Percentiles rank a stretch among this genome's conserved stretches.
Evolutionary conservation across 2,113 vertebrate species (phyloP).

Genomic region (Egretta garzetta): DNA sequence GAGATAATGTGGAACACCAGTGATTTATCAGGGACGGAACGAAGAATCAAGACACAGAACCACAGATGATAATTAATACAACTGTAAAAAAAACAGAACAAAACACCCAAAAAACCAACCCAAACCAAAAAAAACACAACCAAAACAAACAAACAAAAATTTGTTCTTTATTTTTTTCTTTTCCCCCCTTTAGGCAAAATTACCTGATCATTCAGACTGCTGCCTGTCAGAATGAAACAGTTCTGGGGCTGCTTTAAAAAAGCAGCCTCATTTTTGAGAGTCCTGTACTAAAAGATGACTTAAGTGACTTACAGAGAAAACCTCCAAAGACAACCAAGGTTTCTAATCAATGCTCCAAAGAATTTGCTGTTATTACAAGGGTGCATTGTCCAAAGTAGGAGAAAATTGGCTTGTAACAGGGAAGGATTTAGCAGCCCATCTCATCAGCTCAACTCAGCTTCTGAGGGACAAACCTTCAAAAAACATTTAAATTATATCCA

Average conservation of each 20-base stretch:
- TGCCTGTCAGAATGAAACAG: neutral
- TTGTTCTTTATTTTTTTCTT: neutral
- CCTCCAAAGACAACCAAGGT: neutral
- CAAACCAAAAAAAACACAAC: too few species aligned
- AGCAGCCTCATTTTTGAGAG: neutral
- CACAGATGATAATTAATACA: neutral
- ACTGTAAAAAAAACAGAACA: neutral
- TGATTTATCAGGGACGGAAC: conserved; percentile 36
- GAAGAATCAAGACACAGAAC: conserved; percentile 24
- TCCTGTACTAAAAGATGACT: neutral
- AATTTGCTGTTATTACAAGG: neutral
- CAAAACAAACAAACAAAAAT: neutral
- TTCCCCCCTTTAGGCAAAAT: neutral
- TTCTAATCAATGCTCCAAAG: conserved; percentile 45
- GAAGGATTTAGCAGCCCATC: conserved; percentile 20
- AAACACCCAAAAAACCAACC: too few species aligned
- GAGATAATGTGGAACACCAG: conserved; percentile 58
- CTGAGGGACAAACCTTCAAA: neutral
- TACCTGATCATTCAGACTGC: neutral
- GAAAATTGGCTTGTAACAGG: neutral
- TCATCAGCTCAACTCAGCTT: neutral
- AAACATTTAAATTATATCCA: neutral
- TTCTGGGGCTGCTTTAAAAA: neutral
- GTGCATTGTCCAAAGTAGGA: neutral
- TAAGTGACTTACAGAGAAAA: conserved; percentile 14